phyloP scores from a whole-genome alignment of 2,888 invertebrate species.

The Mylabris sibirica region DNA sequence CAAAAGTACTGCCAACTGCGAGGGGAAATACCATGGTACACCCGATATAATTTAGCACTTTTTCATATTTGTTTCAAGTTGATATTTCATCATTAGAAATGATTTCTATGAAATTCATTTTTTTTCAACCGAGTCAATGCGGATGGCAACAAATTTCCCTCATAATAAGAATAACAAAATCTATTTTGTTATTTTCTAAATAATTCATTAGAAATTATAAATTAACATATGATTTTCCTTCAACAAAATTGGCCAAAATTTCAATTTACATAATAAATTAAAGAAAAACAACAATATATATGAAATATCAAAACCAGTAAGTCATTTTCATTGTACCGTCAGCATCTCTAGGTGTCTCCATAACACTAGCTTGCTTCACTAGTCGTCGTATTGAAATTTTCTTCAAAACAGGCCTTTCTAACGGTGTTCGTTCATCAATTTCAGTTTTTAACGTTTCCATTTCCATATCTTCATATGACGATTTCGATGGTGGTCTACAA shows the following conservation, averaged over 20 bases:
- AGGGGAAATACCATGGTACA: too few relatives aligned
- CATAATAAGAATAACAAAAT: too few relatives aligned
- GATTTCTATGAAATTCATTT: too few relatives aligned
- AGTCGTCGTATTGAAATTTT: slow-evolving; percentile 73
- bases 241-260: background rate
- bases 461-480: slow-evolving; percentile 79
- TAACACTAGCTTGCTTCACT: slow-evolving; percentile 78
- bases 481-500: slow-evolving; percentile 64
- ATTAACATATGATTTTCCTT: too few relatives aligned
- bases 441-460: slow-evolving; percentile 64
- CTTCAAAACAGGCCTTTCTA: slow-evolving; percentile 50
- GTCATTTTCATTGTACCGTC: slow-evolving; percentile 86
- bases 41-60: too few relatives aligned
- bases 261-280: background rate
- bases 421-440: slow-evolving; percentile 62
- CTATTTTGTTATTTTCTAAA: too few relatives aligned
- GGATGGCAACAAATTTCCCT: too few relatives aligned
- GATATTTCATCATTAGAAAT: too few relatives aligned
- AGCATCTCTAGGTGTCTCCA: slow-evolving; percentile 82
- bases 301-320: slow-evolving; percentile 78
- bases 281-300: background rate
- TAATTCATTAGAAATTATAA: too few relatives aligned
- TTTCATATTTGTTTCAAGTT: too few relatives aligned
- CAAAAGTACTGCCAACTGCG: too few relatives aligned
- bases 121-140: too few relatives aligned